Base-by-base conservation (phyloP, 2,888 invertebrate genomes). In the Mactromeris polynyma region DNA sequence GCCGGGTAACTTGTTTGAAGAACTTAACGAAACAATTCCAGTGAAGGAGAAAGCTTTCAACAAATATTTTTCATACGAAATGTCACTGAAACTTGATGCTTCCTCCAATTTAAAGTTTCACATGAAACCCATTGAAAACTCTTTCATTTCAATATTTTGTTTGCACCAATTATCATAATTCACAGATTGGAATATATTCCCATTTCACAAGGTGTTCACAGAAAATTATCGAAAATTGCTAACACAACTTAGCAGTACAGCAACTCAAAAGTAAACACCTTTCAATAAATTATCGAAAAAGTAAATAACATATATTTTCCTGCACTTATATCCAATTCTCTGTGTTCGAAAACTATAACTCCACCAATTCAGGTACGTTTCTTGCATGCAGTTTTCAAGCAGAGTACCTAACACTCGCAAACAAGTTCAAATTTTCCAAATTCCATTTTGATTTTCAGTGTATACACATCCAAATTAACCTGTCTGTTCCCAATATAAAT, bases 401-500 rank as follows among this genome's bases (percentile, higher is more conserved):
- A 6, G 26, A 1, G 36, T 73, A 73, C 31, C 33, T 33, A 69
- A 36, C 31, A 36, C 73, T 58, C n/a, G 14, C 19, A 33, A 36
- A 17, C 7, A 36, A 26, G 73, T 73, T 73, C 73, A 33, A 73
- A 73, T 73, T 36, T 73, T 73, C 73, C 73, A 73, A 73, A 73
- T 73, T 73, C 73, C 73, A 73, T 73, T 73, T 73, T 73, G 73
- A 73, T 73, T 73, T 73, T 73, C 73, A 33, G 73, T 33, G 36
- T 73, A 73, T 73, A 73, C 73, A 73, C 73, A 33, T 33, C 36
- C 19, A 73, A 73, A 73, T 73, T 33, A 73, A 73, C 73, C 73
- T 73, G 73, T 73, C 73, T 73, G 73, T 73, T 73, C 73, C 36
- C 73, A 73, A 73, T 73, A 73, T 73, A 73, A 73, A 73, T 33